These are phyloP conservation scores for Gopherus evgoodei DNA, from an alignment of 2,113 vertebrate species.

Conservation along the genomic window DNA sequence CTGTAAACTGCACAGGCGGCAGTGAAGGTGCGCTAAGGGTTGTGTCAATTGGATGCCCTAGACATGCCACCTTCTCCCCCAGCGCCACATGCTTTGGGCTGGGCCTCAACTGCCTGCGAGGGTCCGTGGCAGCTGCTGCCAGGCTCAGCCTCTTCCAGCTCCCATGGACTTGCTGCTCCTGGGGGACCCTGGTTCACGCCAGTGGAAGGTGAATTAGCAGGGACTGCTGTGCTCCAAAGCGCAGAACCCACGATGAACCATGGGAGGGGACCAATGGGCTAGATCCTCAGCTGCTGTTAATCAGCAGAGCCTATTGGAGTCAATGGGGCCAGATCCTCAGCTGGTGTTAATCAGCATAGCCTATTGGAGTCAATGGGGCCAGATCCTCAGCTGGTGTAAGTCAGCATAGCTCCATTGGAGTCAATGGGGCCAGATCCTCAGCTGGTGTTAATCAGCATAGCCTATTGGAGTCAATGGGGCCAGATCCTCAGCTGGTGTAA, in stretches of 20 bases:
- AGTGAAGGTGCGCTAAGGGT: not conserved
- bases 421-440: not conserved
- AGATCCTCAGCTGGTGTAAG: no score
- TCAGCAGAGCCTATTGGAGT: no score
- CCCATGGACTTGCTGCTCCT: not conserved
- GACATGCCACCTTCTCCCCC: rapidly evolving
- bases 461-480: no score
- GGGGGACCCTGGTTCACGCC: not conserved
- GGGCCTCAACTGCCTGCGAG: not conserved
- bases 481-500: not conserved
- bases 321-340: no score
- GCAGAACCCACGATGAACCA: not conserved
- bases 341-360: no score
- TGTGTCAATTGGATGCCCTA: not conserved
- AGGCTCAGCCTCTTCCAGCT: not conserved
- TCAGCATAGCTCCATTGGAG: no score
- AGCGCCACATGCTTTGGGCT: not conserved
- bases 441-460: not conserved
- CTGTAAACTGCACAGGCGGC: not conserved
- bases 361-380: no score
- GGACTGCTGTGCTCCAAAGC: rapidly evolving
- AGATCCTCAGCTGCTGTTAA: not conserved
- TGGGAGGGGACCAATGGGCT: not conserved
- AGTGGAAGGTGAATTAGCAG: not conserved
- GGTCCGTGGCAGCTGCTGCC: not conserved